phyloP scores from a whole-genome alignment of 2,888 invertebrate genomes.

The Ferrisia virgata region DNA sequence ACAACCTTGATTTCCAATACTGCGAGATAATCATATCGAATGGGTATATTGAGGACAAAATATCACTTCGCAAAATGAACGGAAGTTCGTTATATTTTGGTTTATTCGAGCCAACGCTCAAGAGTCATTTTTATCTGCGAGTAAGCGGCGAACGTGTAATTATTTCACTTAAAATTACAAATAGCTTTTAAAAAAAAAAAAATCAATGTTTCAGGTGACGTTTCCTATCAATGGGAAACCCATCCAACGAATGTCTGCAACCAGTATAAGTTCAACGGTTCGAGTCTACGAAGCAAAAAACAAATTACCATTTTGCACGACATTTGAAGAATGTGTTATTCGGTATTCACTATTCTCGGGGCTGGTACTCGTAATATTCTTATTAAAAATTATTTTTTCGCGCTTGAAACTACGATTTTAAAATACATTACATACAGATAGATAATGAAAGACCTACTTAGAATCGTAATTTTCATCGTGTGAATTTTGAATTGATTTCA shows the following conservation, averaged over 20 bases:
- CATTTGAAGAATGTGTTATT: neutral
- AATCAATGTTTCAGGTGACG: neutral
- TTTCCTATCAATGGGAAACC: neutral
- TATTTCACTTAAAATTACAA: neutral
- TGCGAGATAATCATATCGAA: neutral
- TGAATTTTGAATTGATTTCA: neutral
- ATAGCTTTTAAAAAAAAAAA: neutral
- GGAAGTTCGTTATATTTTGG: neutral
- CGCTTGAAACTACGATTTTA: too few species aligned
- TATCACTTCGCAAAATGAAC: neutral
- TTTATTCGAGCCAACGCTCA: neutral
- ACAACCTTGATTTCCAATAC: neutral
- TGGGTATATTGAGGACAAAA: neutral
- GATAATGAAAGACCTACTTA: too few species aligned
- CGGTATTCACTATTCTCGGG: neutral
- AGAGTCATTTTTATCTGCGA: neutral
- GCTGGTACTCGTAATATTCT: too few species aligned
- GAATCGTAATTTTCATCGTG: too few species aligned
- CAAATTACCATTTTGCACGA: neutral
- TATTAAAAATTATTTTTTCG: too few species aligned
- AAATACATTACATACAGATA: too few species aligned
- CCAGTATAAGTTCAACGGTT: neutral
- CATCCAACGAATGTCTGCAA: neutral
- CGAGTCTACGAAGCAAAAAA: neutral
- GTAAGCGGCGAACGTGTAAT: neutral